Evolutionary conservation across 2,113 vertebrate species (phyloP), one percentile per base, ranked within the genome.

Genomic region (Cisticola juncidis): DNA sequence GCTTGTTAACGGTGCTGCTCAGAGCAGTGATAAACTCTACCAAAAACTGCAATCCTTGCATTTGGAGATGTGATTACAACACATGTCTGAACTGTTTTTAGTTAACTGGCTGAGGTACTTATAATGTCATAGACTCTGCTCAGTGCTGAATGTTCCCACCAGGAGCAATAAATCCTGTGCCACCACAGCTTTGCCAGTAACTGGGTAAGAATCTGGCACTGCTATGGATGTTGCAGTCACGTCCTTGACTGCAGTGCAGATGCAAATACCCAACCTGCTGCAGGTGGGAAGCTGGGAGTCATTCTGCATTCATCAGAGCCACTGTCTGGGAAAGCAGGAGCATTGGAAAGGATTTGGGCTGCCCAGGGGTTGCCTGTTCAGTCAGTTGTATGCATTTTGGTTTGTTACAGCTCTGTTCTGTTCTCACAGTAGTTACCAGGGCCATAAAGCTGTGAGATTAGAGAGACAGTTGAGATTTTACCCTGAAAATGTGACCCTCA

Each of bases 11-110:
- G 19, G 68, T 64, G 48, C 48, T 90, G 53, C 92, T 83, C 92
- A 93, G 85, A 97, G 76, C 88, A 86, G 92, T 64, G 79, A 94
- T 88, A 94, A 93, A 88, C 69, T 77, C 56, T 24, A 88, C n/a
- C 44, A 88, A 86, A 91, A 96, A 71, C 6, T 81, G 82, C 94
- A 86, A 48, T 77, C 90, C 93, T 78, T 94, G 91, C 77, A 94
- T 79, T 88, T 88, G 68, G 92, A 94, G 65, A 81, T 81, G 88
- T 89, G 80, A 92, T 79, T 91, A 64, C 83, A 89, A 86, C 53
- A 77, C 47, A 65, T 33, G 53, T 83, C 73, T 91, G 86, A 91
- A 78, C 72, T 84, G 84, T 47, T 94, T 88, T 81, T 86, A 51
- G 68, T 94, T 90, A 84, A 91, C 72, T 81, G 83, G 56, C 35